Base-by-base conservation (phyloP, 2,888 invertebrate species). In the Esperia sulphurella region DNA sequence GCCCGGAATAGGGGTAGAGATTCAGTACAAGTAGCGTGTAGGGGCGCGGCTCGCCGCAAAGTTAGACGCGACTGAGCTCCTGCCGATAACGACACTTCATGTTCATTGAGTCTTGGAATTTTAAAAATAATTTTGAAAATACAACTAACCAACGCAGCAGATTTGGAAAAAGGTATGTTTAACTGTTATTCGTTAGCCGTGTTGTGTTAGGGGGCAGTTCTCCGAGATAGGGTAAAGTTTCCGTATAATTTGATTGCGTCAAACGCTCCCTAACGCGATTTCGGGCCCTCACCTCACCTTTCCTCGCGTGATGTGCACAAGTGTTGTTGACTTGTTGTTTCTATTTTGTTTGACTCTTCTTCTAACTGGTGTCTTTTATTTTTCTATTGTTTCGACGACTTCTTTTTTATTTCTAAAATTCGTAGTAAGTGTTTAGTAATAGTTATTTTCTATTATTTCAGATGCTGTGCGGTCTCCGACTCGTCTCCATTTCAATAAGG, bases 21-120 rank as follows among this genome's bases (percentile, higher is more conserved):
- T 86, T 88, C 89, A 85, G 89, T 87, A 84, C 85, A 86, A 87
- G 88, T 86, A 88, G 76, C 84, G 84, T 83, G 83, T 83, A 84
- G 85, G 89, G 89, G 89, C 86, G 89, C 89, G 89, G 89, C 84
- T 85, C 88, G 86, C 88, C 86, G 79, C 89, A 86, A 86, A 83
- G 89, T 85, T 85, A 89, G 89, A 89, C 88, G 89, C 87, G 76
- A 80, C 86, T 79, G 80, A 82, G 89, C 87, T 79, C 71, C 76
- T 63, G 86, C 74, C 79, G 80, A 76, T 75, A 80, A 75, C 83
- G 79, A 75, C 80, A 79, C 79, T 75, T 72, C 75, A 76, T 71
- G 75, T 72, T 68, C 62, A 72, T 61, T 69, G 61, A 63, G 67
- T 66, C 68, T 54, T 59, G 56, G 74, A 75, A 40, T 14, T 71